Evolutionary conservation across 2,888 invertebrate species (phyloP).

Genomic region (Shargacucullia verbasci): DNA sequence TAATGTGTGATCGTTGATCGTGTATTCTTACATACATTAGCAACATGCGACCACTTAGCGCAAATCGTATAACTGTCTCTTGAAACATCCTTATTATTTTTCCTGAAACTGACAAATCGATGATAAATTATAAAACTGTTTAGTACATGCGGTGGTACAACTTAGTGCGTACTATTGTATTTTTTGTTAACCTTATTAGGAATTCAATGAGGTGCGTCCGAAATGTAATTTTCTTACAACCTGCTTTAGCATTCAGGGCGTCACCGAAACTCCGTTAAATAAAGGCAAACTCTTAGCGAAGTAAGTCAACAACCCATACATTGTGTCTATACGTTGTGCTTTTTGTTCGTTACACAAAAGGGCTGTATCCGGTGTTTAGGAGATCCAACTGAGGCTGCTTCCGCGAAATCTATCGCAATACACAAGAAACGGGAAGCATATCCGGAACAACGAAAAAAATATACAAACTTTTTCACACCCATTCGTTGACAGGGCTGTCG

Average conservation of each 20-base stretch:
- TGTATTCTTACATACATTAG: conserved; percentile 62
- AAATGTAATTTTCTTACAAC: conserved; percentile 69
- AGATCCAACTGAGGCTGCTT: conserved; percentile 77
- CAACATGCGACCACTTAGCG: conserved; percentile 64
- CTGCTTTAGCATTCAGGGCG: conserved; percentile 70
- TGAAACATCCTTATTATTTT: conserved; percentile 45
- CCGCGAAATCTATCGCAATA: conserved; percentile 85
- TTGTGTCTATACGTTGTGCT: conserved; percentile 64
- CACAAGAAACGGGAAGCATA: conserved; percentile 87
- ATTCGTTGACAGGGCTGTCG: conserved; percentile 67
- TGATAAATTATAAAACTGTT: conserved; percentile 35
- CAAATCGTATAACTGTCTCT: conserved; percentile 51
- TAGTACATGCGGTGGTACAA: no score
- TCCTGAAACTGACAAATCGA: conserved; percentile 37
- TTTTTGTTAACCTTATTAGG: conserved; percentile 61
- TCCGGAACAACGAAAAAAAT: conserved; percentile 84
- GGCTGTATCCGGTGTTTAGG: conserved; percentile 82
- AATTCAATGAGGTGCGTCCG: conserved; percentile 65
- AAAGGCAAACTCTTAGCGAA: conserved; percentile 65
- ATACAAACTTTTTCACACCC: conserved; percentile 70
- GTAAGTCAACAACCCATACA: conserved; percentile 81
- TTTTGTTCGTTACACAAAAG: conserved; percentile 84
- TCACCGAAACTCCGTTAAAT: conserved; percentile 70
- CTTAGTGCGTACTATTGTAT: conserved; percentile 55
- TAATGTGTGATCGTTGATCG: conserved; percentile 59